Evolutionary conservation across 2,113 vertebrate species (phyloP).

Genomic region (Solenodon paradoxus): DNA sequence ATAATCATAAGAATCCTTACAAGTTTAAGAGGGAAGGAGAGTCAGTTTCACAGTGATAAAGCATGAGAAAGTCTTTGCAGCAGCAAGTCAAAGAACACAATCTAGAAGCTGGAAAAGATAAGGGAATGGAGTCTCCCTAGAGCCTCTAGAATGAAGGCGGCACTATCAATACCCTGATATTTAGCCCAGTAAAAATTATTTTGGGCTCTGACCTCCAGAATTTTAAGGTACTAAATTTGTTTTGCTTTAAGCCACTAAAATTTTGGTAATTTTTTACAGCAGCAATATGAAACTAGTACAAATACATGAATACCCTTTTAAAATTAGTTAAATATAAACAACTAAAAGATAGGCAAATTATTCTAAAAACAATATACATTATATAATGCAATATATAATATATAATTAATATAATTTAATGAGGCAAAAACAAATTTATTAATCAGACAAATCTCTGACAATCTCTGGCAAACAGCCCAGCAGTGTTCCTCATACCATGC

Average conservation of each 20-base stretch:
- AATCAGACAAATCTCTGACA: neutral
- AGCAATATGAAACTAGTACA: neutral
- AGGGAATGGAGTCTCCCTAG: neutral
- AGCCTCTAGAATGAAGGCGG: neutral
- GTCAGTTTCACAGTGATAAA: neutral
- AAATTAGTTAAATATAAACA: conserved; percentile 21
- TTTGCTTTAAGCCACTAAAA: conserved; percentile 5
- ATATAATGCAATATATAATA: too few species aligned
- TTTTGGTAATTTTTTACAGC: neutral
- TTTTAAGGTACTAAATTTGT: neutral
- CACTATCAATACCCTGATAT: neutral
- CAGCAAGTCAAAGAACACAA: neutral
- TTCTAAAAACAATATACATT: too few species aligned
- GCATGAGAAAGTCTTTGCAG: neutral
- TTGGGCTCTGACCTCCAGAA: neutral
- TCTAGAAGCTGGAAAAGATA: neutral
- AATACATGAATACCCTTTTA: neutral
- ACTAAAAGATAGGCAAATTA: neutral
- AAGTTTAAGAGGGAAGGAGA: neutral
- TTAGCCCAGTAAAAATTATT: neutral
- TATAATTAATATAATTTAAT: neutral
- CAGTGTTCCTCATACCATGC: neutral
- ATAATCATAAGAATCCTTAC: neutral
- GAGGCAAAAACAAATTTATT: neutral
- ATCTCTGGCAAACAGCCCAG: neutral